Conservation (phyloP, 2,888 invertebrate species). For the Xestobium rufovillosum region DNA sequence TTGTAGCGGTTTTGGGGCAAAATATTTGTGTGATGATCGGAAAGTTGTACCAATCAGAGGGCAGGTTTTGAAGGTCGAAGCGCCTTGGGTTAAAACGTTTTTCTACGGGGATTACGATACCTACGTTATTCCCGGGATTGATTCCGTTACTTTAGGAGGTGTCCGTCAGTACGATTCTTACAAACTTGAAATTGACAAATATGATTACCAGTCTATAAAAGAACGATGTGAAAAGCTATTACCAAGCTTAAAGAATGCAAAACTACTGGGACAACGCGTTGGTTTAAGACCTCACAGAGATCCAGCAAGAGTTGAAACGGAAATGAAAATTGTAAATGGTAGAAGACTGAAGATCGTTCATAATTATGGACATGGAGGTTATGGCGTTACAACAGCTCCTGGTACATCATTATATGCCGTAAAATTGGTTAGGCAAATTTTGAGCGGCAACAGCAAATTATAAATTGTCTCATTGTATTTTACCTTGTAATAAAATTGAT, state of each 20-base stretch:
- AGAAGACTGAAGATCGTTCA: constrained; percentile 65
- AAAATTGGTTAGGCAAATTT: constrained; percentile 53
- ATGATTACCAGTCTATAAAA: constrained; percentile 69
- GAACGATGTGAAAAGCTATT: constrained; percentile 69
- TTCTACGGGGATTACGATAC: constrained; percentile 81
- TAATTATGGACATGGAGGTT: constrained; percentile 93
- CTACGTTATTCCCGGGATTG: constrained; percentile 74
- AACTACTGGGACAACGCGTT: constrained; percentile 57
- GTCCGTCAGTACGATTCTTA: constrained; percentile 76
- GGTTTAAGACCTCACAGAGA: constrained; percentile 79
- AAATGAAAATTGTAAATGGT: constrained; percentile 42
- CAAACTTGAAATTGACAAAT: constrained; percentile 55
- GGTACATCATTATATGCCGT: constrained; percentile 78
- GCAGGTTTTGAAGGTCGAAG: constrained; percentile 72
- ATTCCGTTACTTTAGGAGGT: constrained; percentile 75
- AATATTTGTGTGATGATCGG: constrained; percentile 64
- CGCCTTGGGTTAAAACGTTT: constrained; percentile 85
- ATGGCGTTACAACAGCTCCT: constrained; percentile 84
- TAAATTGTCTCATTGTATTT: no score
- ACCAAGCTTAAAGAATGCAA: constrained; percentile 57
- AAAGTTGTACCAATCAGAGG: constrained; percentile 75
- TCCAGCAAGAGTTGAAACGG: constrained; percentile 64
- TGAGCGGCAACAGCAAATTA: constrained; percentile 38
- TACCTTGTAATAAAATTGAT: no score
- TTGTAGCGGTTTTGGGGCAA: constrained; percentile 80